These are phyloP conservation scores for Cantharis nigra DNA, from an alignment of 2,888 invertebrate genomes.

Conservation along the genomic window DNA sequence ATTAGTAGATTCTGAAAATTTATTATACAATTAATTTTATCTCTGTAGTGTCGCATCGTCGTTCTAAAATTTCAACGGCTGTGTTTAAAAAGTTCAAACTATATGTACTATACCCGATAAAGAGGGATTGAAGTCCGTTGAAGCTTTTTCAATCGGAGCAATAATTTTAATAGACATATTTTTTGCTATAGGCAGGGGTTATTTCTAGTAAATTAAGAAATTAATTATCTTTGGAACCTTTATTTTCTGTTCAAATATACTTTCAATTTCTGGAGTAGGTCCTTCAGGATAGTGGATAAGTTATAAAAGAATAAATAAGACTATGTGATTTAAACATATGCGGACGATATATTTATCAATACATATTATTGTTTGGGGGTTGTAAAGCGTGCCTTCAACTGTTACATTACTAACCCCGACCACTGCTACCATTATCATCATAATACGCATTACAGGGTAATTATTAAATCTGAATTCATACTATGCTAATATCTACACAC, in stretches of 20 bases:
- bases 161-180: not conserved
- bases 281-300: not conserved
- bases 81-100: not conserved
- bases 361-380: conserved; percentile 33
- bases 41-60: too few species aligned
- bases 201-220: not conserved
- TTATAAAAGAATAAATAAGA: not conserved
- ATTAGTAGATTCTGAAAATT: too few species aligned
- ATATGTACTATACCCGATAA: too few species aligned
- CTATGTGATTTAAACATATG: not conserved
- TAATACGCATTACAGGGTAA: conserved; percentile 53
- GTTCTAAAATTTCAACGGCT: not conserved
- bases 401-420: conserved; percentile 31
- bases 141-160: not conserved
- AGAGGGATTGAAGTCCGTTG: not conserved
- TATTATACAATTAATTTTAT: too few species aligned
- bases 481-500: conserved; percentile 46
- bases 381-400: conserved; percentile 35
- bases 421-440: conserved; percentile 47
- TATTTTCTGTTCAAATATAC: not conserved
- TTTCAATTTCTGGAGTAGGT: not conserved
- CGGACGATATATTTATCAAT: conserved; percentile 34
- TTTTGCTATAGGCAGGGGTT: too few species aligned
- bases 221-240: not conserved
- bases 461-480: conserved; percentile 51